Conservation (phyloP, 2,888 invertebrate genomes). For the Pyrocoelia pectoralis region DNA sequence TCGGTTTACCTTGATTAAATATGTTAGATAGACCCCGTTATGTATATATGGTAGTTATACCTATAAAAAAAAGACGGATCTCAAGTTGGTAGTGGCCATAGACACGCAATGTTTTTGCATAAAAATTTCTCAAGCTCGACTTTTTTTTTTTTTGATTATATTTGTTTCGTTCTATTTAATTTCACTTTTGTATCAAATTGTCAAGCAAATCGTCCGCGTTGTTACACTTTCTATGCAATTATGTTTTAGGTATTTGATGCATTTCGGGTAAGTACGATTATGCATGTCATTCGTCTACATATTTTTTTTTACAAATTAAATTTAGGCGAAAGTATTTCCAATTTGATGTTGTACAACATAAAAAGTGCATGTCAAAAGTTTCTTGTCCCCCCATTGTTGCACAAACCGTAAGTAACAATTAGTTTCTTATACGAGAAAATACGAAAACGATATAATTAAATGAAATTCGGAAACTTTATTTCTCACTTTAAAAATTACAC, state of each 20-base stretch:
- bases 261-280: slow-evolving; percentile 15
- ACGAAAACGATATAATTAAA: slow-evolving; percentile 20
- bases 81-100: slow-evolving; percentile 8
- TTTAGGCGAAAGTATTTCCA: slow-evolving; percentile 29
- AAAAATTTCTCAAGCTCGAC: slow-evolving; percentile 1
- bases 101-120: slow-evolving; percentile 27
- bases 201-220: slow-evolving; percentile 35
- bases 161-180: slow-evolving; percentile 32
- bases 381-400: slow-evolving; percentile 29
- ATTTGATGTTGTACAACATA: slow-evolving; percentile 18
- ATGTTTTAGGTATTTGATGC: slow-evolving; percentile 23
- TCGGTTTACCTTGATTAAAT: slow-evolving; percentile 25
- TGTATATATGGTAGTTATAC: slow-evolving; percentile 8
- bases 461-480: slow-evolving; percentile 17
- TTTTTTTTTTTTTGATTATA: slow-evolving; percentile 13
- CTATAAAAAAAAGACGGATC: slow-evolving; percentile 9
- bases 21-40: slow-evolving; percentile 20
- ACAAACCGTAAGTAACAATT: slow-evolving; percentile 19
- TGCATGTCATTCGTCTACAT: slow-evolving; percentile 27
- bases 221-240: slow-evolving; percentile 37
- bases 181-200: slow-evolving; percentile 32
- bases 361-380: slow-evolving; percentile 19
- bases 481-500: slow-evolving; percentile 25
- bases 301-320: slow-evolving; percentile 7
- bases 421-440: slow-evolving; percentile 21